Evolutionary conservation across 2,888 invertebrate genomes (phyloP).

Genomic region (Drymonia ruficornis): DNA sequence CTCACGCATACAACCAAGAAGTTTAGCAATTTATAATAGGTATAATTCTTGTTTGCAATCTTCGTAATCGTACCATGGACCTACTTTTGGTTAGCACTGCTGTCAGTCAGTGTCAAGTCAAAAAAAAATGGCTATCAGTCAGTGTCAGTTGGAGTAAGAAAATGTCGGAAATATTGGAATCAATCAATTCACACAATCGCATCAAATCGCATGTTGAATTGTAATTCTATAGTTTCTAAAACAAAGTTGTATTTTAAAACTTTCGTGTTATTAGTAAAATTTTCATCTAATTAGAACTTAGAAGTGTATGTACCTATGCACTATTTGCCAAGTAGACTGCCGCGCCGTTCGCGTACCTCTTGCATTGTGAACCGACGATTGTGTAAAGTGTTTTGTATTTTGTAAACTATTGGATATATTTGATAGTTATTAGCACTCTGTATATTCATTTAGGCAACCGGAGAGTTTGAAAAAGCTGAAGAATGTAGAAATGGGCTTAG

Average conservation of each 20-base stretch:
- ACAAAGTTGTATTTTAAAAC: too few species aligned
- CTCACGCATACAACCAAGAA: too few species aligned
- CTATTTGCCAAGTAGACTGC: background rate
- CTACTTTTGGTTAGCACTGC: background rate
- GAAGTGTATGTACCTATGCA: background rate
- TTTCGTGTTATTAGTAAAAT: too few species aligned
- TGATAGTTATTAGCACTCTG: background rate
- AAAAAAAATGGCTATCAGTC: background rate
- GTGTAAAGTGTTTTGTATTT: background rate
- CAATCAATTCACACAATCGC: slow-evolving; percentile 1
- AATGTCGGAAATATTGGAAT: background rate
- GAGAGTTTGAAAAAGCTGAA: background rate
- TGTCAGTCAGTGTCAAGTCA: background rate
- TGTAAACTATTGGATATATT: background rate
- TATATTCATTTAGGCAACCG: background rate
- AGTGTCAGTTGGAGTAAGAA: background rate
- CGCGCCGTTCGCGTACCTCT: too few species aligned
- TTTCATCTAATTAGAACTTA: too few species aligned
- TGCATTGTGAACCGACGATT: too few species aligned
- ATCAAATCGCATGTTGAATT: background rate
- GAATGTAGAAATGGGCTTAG: slow-evolving; percentile 32
- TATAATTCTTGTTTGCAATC: too few species aligned
- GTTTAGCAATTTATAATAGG: too few species aligned
- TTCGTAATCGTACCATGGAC: too few species aligned
- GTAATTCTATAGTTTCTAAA: too few species aligned